Conservation (phyloP, 2,888 invertebrate species). For the Lacanobia oleracea region DNA sequence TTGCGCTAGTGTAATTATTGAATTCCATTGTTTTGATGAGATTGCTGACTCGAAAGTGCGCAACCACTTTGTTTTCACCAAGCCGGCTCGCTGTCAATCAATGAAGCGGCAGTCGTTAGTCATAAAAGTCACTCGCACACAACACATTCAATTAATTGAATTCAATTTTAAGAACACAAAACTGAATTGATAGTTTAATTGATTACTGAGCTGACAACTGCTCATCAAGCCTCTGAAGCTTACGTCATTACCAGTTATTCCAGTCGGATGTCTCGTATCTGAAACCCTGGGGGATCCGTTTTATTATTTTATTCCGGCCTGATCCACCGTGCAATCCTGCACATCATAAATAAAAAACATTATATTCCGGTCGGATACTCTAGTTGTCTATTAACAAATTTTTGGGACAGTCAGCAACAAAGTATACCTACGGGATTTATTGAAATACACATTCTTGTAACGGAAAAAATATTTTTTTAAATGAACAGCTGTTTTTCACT, state of each 20-base stretch:
- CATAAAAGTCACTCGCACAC: slow-evolving; percentile 60
- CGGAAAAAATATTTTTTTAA: too few species aligned
- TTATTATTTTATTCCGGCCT: too few species aligned
- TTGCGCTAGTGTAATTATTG: slow-evolving; percentile 77
- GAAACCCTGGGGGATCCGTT: too few species aligned
- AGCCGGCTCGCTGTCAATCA: slow-evolving; percentile 73
- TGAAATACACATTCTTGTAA: too few species aligned
- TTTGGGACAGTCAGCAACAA: too few species aligned
- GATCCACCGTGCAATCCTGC: too few species aligned
- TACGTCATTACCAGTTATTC: neutral
- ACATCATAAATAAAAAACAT: too few species aligned
- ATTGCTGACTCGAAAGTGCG: slow-evolving; percentile 82
- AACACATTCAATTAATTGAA: slow-evolving; percentile 61
- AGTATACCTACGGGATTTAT: too few species aligned
- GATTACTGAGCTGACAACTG: slow-evolving; percentile 49
- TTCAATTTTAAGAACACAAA: slow-evolving; percentile 55
- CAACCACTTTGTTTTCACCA: slow-evolving; percentile 77
- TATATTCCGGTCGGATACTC: too few species aligned
- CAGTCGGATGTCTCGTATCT: too few species aligned
- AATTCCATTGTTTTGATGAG: slow-evolving; percentile 83
- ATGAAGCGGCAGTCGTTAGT: slow-evolving; percentile 72
- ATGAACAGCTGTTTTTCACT: too few species aligned
- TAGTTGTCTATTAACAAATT: too few species aligned
- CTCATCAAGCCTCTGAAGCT: slow-evolving; percentile 27
- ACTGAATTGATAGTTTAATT: slow-evolving; percentile 56